Base-by-base conservation (phyloP, 2,797 vertebrate species). In the Karalla daura region DNA sequence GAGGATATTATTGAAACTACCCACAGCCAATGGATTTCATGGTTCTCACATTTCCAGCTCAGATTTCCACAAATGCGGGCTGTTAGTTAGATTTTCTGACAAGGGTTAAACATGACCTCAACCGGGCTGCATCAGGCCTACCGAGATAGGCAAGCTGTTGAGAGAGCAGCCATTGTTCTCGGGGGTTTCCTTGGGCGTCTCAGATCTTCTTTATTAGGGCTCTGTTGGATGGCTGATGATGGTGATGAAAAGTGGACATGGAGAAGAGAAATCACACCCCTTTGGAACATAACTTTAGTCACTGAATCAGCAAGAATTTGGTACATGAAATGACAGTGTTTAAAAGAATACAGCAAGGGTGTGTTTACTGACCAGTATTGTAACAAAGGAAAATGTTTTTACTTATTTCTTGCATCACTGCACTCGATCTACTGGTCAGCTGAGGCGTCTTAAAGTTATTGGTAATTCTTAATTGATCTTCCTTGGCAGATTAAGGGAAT, bases 201-300 rank as follows among this genome's bases (percentile, higher is more conserved):
- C 46, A 47, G 43, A 51, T 49, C 35, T 8, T 47, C 61, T 82
- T 76, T 63, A 53, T 59, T 63, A 53, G 46, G 46, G 46, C 24
- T 76, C 79, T 70, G 66, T 73, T 56, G 50, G 46, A 50, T 56
- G 78, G 52, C n/a, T 50, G 41, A 43, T 49, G 39, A 65, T 76
- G 71, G 50, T 52, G 63, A 75, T 62, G n/a, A n/a, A n/a, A 30
- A 78, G 80, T 75, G 84, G 86, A 91, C 76, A 79, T 46, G 28
- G 53, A 69, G 70, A 17, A 88, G 88, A 88, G 77, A 66, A 78
- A 86, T 84, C 44, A 63, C 14, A 63, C 55, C 41, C 54, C 36
- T 3, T 13, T 49, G 20, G 28, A 67, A 35, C 70, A 50, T 64
- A 23, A 37, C 8, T 12, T 78, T 60, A 11, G 30, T 56, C 28